These are phyloP conservation scores for Marronus borbonicus DNA, from an alignment of 2,888 invertebrate genomes.

Conservation along the genomic window DNA sequence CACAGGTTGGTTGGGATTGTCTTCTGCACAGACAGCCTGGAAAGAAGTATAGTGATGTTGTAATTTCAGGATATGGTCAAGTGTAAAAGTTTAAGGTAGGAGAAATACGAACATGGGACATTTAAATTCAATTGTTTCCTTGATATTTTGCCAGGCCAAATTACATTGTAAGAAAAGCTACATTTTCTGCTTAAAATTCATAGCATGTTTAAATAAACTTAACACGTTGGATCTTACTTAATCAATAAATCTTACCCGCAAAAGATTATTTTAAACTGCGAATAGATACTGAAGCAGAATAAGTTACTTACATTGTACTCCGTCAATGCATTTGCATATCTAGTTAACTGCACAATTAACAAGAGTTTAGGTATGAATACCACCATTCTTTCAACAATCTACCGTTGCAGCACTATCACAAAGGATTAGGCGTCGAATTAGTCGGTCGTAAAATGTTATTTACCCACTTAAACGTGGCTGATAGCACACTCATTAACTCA, in stretches of 20 bases:
- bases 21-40: not conserved
- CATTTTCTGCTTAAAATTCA: too few species aligned
- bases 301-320: not conserved
- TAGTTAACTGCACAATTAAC: not conserved
- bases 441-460: not conserved
- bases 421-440: constrained; percentile 1
- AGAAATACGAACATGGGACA: too few species aligned
- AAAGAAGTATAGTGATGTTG: constrained; percentile 30
- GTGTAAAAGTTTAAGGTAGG: too few species aligned
- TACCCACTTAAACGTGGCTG: constrained; percentile 17
- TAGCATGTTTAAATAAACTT: too few species aligned
- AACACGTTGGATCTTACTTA: too few species aligned
- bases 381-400: not conserved
- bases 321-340: not conserved
- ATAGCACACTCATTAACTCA: constrained; percentile 26
- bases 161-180: too few species aligned
- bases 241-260: too few species aligned
- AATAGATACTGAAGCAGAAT: not conserved
- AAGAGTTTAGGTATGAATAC: not conserved
- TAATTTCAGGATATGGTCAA: too few species aligned
- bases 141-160: too few species aligned
- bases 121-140: too few species aligned
- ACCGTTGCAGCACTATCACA: not conserved
- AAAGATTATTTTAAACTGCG: too few species aligned
- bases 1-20: not conserved